phyloP scores from a whole-genome alignment of 2,113 vertebrate species.

The Vulpes vulpes region DNA sequence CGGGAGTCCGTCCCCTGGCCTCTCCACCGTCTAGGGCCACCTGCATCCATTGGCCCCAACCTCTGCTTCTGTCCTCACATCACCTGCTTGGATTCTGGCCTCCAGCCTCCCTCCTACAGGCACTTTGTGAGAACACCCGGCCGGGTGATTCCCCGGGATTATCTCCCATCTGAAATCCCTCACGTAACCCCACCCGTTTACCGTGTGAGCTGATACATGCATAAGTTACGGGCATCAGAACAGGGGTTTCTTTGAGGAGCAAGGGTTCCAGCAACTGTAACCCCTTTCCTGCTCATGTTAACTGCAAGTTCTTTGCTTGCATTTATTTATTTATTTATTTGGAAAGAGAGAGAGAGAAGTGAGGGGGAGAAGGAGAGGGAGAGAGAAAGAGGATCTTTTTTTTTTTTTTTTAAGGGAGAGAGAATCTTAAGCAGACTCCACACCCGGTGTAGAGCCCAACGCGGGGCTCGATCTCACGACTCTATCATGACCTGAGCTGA shows the following conservation, averaged over 20 bases:
- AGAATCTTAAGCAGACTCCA: neutral
- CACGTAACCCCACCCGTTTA: rapidly evolving
- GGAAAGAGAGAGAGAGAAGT: neutral
- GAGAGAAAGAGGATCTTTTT: neutral
- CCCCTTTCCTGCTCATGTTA: neutral
- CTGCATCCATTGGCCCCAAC: neutral
- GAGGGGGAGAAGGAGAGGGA: neutral
- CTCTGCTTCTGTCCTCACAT: rapidly evolving
- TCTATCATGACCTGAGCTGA: neutral
- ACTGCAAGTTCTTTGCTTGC: too few relatives aligned
- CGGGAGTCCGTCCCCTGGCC: neutral
- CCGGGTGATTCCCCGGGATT: rapidly evolving
- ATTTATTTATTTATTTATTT: too few relatives aligned
- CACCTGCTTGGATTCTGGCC: neutral
- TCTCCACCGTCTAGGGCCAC: neutral
- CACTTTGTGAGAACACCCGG: too few relatives aligned
- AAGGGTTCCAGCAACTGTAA: rapidly evolving
- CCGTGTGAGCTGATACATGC: rapidly evolving
- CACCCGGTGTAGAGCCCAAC: neutral
- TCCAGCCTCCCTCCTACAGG: rapidly evolving
- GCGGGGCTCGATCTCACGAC: neutral
- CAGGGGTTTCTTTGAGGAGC: too few relatives aligned
- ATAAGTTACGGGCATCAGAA: neutral
- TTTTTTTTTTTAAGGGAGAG: neutral
- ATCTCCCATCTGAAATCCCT: neutral